Conservation (phyloP, 2,888 invertebrate genomes). For the Sericinus montela region DNA sequence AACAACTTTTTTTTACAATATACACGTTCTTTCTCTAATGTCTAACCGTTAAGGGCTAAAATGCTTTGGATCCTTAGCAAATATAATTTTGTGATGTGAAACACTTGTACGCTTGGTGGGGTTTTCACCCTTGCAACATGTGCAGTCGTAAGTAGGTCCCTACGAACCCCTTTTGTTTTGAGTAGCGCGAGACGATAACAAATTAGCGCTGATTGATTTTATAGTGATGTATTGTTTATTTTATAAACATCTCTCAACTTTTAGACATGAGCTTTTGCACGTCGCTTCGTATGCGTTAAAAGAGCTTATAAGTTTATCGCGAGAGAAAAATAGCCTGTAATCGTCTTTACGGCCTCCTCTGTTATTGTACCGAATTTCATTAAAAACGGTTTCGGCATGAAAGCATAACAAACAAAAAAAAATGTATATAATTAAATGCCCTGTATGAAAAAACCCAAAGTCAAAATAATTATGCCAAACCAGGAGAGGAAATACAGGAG, state of each 20-base stretch:
- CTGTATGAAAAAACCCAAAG: too few species aligned
- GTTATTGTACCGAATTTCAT: too few species aligned
- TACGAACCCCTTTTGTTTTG: slow-evolving; percentile 55
- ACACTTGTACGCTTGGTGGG: slow-evolving; percentile 63
- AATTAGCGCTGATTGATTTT: slow-evolving; percentile 45
- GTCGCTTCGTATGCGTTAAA: too few species aligned
- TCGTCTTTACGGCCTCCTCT: too few species aligned
- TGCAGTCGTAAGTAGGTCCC: slow-evolving; percentile 46
- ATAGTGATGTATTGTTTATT: slow-evolving; percentile 13
- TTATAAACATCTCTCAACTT: not conserved
- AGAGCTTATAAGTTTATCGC: too few species aligned
- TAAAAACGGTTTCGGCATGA: too few species aligned
- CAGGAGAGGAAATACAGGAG: too few species aligned
- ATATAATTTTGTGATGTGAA: slow-evolving; percentile 36
- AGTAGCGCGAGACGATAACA: slow-evolving; percentile 29
- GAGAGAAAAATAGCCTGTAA: too few species aligned
- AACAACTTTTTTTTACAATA: slow-evolving; percentile 41
- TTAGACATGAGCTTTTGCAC: too few species aligned
- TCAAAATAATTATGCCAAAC: too few species aligned
- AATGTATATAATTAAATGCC: too few species aligned
- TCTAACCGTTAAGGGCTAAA: slow-evolving; percentile 25
- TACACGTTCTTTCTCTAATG: slow-evolving; percentile 22
- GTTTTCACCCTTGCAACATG: slow-evolving; percentile 64
- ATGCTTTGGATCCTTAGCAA: slow-evolving; percentile 21
- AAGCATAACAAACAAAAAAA: too few species aligned